These are phyloP conservation scores for Pristionchus pacificus DNA, from an alignment of 1,140 invertebrate genomes.

Conservation along the genomic window DNA sequence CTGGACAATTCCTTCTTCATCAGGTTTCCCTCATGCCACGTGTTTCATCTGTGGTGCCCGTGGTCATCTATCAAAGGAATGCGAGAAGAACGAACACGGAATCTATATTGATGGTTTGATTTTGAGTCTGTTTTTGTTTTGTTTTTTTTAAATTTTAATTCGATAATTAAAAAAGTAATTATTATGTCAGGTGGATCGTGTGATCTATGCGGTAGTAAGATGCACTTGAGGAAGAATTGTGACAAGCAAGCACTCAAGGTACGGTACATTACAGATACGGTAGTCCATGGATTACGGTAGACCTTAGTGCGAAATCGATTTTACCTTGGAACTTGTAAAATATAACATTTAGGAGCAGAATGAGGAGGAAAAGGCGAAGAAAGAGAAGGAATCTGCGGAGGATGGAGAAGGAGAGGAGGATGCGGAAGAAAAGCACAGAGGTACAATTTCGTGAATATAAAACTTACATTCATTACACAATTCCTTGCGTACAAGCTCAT, in stretches of 20 bases:
- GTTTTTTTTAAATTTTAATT: constrained; percentile 8
- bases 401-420: no score
- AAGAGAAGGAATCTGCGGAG: no score
- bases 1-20: background rate
- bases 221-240: constrained; percentile 79
- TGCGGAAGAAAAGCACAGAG: no score
- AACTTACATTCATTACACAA: no score
- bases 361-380: no score
- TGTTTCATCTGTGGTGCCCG: constrained; percentile 61
- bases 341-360: no score
- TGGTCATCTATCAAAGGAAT: constrained; percentile 60
- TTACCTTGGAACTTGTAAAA: no score
- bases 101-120: constrained; percentile 74
- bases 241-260: constrained; percentile 62
- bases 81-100: constrained; percentile 66
- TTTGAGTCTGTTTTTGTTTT: constrained; percentile 11
- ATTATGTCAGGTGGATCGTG: constrained; percentile 66
- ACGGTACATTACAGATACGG: no score
- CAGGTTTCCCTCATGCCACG: constrained; percentile 72
- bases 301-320: no score
- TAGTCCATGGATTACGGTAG: no score
- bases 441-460: no score
- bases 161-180: background rate
- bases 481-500: no score
- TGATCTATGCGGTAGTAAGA: constrained; percentile 76